Evolutionary conservation across 1,140 invertebrate genomes (phyloP), one percentile per base, ranked within the genome.

Genomic region (Hylaeus anthracinus): DNA sequence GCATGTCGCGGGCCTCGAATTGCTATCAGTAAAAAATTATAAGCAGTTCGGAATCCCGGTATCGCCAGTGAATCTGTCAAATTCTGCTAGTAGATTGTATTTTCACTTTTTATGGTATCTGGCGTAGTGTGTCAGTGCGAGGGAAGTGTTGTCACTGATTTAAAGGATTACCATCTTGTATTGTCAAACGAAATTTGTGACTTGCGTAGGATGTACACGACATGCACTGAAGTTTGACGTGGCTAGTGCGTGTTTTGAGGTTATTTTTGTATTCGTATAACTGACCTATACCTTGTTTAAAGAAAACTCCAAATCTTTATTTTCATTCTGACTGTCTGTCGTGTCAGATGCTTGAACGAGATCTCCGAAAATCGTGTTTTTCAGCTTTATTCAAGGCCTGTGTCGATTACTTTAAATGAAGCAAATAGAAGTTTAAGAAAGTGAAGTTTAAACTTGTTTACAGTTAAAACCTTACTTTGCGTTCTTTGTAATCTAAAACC

Each of bases 191-290:
- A 75, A 69, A 66, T 71, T 39, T n/a, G 60, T 58, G 48, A 73
- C 84, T 64, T 73, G 85, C 81, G 85, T 87, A 56, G 58, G 84
- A 80, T 37, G 70, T 72, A 73, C 79, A 73, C 81, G 69, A 71
- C 9, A 48, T 78, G 69, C 72, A 72, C 55, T 12, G 45, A 48
- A 80, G 79, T 81, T 83, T 88, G 77, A 87, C 84, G 87, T 83
- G 85, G 67, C 77, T 73, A 71, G 82, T 85, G 79, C 56, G 77
- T 79, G 80, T 91, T 91, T 91, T 89, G 90, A 91, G 90, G 90
- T 90, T 91, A 91, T 91, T 91, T 90, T 74, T 69, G 85, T 86
- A 84, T 81, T 51, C 61, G 83, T 87, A 87, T 90, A 89, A 91
- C 90, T 91, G 90, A 91, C 90, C 90, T 90, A 89, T 69, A 87